These are phyloP conservation scores for Fregetta grallaria DNA, from an alignment of 2,113 vertebrate species.

Conservation along the genomic window DNA sequence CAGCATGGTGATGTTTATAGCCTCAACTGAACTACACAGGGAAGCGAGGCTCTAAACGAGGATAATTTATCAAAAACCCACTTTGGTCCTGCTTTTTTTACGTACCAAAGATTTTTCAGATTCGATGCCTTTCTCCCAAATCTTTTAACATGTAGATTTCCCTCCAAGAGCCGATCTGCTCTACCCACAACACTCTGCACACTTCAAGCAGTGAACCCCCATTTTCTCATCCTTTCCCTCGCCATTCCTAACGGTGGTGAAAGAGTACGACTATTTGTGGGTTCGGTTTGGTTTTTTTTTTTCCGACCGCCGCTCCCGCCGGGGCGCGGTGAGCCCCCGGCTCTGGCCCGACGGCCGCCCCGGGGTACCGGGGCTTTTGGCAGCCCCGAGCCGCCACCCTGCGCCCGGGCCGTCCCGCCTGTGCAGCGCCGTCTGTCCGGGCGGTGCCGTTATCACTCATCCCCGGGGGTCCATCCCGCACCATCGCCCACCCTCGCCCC, in stretches of 20 bases:
- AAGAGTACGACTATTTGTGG: accelerated
- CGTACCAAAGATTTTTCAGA: background rate
- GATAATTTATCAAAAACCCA: background rate
- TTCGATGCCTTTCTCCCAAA: background rate
- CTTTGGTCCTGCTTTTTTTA: accelerated
- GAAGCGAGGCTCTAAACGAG: background rate
- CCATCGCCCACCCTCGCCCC: accelerated
- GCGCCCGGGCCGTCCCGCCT: accelerated
- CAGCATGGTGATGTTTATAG: background rate
- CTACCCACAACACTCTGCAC: background rate
- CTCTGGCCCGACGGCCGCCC: background rate
- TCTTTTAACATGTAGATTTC: background rate
- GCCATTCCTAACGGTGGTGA: background rate
- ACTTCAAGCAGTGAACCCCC: background rate
- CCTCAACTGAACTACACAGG: accelerated
- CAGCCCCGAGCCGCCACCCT: background rate
- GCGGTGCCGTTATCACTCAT: background rate
- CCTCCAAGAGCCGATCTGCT: accelerated
- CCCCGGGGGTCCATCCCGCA: accelerated
- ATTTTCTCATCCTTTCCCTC: background rate
- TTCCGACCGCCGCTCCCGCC: too few relatives aligned
- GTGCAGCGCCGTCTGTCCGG: background rate
- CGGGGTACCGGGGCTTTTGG: background rate
- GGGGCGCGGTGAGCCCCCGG: accelerated
- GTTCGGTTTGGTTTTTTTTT: too few relatives aligned